Percentiles rank a stretch among this genome's conserved stretches.
These are phyloP conservation scores for Litoditis marina DNA, from an alignment of 2,888 invertebrate genomes.

Conservation along the genomic window DNA sequence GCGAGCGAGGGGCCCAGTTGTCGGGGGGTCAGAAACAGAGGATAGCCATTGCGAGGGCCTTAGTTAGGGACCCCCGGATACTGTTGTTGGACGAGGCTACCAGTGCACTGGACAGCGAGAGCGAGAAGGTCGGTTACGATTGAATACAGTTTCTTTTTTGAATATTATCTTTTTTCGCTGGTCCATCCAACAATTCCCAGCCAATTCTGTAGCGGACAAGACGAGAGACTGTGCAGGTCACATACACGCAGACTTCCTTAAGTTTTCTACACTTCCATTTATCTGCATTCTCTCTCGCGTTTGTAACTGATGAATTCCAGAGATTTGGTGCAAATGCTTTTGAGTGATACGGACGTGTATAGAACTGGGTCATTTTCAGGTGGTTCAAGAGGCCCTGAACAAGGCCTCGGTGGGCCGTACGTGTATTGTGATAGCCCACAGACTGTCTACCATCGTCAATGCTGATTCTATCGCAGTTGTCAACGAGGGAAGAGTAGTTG, in stretches of 20 bases:
- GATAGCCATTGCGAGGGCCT: conserved; percentile 64
- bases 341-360: no score
- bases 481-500: conserved; percentile 63
- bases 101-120: conserved; percentile 64
- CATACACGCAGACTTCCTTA: no score
- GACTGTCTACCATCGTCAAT: conserved; percentile 66
- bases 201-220: no score
- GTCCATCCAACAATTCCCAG: no score
- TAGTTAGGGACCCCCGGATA: conserved; percentile 62
- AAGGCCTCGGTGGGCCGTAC: conserved; percentile 63
- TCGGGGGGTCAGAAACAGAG: no score
- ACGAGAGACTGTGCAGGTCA: no score
- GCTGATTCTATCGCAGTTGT: conserved; percentile 52
- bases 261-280: no score
- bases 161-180: no score
- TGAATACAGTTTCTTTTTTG: not conserved
- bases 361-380: conserved; percentile 65
- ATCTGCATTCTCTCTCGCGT: no score
- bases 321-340: no score
- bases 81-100: conserved; percentile 62
- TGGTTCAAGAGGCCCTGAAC: conserved; percentile 68
- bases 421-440: conserved; percentile 65
- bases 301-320: no score
- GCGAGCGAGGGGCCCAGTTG: conserved; percentile 59
- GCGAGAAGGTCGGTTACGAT: conserved; percentile 56